Base-by-base conservation (phyloP, 2,797 vertebrate genomes). In the Propithecus perrieri region DNA sequence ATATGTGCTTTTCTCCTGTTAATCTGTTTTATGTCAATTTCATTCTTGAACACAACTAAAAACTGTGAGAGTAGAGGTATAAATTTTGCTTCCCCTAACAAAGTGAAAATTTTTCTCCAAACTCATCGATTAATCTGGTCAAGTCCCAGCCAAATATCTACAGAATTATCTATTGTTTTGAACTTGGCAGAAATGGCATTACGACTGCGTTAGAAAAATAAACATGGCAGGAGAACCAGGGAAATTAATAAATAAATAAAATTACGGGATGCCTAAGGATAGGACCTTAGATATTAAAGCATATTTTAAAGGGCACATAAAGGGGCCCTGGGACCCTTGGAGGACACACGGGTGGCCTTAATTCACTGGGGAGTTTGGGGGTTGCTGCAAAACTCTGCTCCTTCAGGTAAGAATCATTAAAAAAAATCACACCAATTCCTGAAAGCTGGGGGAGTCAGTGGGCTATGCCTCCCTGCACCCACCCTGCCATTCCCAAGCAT, bases 351-450 rank as follows among this genome's bases (percentile, higher is more conserved):
- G 93, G 91, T 94, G 85, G 48, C 96, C 95, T 88, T 81, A 83
- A 78, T 96, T 96, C 88, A 85, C 43, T 48, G 90, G 59, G 74
- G 20, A 24, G 3, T 35, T 79, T 53, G 95, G 67, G 69, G 85
- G 92, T 96, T 94, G 48, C 59, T 71, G 92, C 90, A 96, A 85
- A 95, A 93, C 72, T 35, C 91, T 89, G 74, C 67, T 97, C 94
- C 81, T 91, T 48, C 86, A 97, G 94, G 38, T 96, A 65, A 97
- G 95, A 96, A 90, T 95, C 95, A 80, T 87, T 75, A 24, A 72
- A 84, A 85, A 89, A 92, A 85, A 89, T 76, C 87, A 85, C 5
- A 69, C 50, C 43, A 11, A 5, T 61, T 50, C 8, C 59, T 13
- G 20, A 71, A 91, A 38, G 14, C 76, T 79, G 15, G 33, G 35